These are phyloP conservation scores for Epicauta chinensis DNA, from an alignment of 1,140 invertebrate species.

Conservation along the genomic window DNA sequence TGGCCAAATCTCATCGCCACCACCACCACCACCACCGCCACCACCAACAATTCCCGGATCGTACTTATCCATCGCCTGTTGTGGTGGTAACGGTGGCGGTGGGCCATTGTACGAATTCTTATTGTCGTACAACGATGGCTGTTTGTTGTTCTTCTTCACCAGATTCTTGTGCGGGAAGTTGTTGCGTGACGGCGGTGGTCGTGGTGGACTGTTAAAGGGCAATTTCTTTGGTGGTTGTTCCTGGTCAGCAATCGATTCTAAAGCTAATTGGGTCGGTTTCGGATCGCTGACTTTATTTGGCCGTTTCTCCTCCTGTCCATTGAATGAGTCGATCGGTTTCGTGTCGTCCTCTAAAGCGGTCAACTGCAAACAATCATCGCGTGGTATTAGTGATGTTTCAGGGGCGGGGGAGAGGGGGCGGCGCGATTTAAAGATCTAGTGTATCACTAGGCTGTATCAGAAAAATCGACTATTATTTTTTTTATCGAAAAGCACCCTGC, in stretches of 20 bases:
- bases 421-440: no score
- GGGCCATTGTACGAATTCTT: slow-evolving; percentile 61
- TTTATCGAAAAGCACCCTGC: no score
- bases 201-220: slow-evolving; percentile 47
- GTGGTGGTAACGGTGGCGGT: slow-evolving; percentile 53
- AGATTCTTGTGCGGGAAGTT: slow-evolving; percentile 44
- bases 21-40: not conserved
- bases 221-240: slow-evolving; percentile 47
- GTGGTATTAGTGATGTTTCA: no score
- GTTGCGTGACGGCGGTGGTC: slow-evolving; percentile 36
- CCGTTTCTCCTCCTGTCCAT: no score
- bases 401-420: no score
- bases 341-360: slow-evolving; percentile 39
- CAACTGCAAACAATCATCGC: no score
- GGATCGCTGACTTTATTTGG: no score
- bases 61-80: slow-evolving; percentile 52
- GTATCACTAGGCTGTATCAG: no score
- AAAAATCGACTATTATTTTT: no score
- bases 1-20: slow-evolving; percentile 67
- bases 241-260: slow-evolving; percentile 56
- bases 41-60: slow-evolving; percentile 34
- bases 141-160: slow-evolving; percentile 29
- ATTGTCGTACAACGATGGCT: slow-evolving; percentile 32
- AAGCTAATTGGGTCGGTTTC: slow-evolving; percentile 48
- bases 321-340: slow-evolving; percentile 20